Base-by-base conservation (phyloP, 2,888 invertebrate species). In the Alitta virens region DNA sequence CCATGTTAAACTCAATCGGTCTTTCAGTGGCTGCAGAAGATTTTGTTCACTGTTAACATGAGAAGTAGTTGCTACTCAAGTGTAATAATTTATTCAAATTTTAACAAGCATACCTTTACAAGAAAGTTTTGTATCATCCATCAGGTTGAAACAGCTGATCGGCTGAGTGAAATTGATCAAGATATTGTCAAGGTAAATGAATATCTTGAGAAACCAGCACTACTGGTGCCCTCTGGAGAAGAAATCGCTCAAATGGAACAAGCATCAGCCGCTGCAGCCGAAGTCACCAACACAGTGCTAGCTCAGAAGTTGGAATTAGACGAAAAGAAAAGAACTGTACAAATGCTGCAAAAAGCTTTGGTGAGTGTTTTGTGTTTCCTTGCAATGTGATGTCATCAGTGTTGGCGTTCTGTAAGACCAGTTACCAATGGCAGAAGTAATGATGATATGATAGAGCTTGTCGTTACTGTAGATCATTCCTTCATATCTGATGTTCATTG, bases 271-370 rank as follows among this genome's bases (percentile, higher is more conserved):
- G 70, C 73, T 5, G 80, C 80, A n/a, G 73, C 75, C 49, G 81
- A 80, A 67, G 77, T 80, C 9, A 79, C 80, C 1, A 75, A 71
- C 56, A 75, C 75, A 2, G 73, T 82, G 27, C 68, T 82, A 50
- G 70, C 74, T 14, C 80, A 81, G 67, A 68, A 76, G 42, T 69
- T 80, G 21, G 77, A 81, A 62, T 69, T 82, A 23, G 81, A 82
- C 40, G 82, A 82, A 64, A 81, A 79, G 66, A 70, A 73, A 23
- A 71, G 80, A 26, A 77, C 76, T 51, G 75, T 81, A 0, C 62
- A 70, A 50, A 78, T 79, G 75, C 70, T 82, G 21, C 80, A 82
- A 73, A 82, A 79, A 68, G 82, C 82, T 18, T 65, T 82, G 70
- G 80, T 80, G 67, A 55, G 71, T 57, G 49, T 9, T 49, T 3